Evolutionary conservation across 2,797 vertebrate species (phyloP).

Genomic region (Petrocephalus sullivani): DNA sequence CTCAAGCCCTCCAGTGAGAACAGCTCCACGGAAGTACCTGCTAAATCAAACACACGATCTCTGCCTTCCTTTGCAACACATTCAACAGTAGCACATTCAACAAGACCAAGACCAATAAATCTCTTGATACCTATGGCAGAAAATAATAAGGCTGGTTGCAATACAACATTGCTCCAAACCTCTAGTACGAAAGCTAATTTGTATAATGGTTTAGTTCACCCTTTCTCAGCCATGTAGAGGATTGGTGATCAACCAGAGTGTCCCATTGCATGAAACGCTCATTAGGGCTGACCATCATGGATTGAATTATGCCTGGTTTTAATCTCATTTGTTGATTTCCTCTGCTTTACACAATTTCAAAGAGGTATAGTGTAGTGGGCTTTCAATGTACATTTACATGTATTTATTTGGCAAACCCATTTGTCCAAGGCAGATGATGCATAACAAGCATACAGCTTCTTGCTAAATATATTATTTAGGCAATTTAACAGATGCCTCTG

Average conservation of each 20-base stretch:
- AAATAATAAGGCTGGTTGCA: not conserved
- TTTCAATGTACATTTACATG: slow-evolving; percentile 16
- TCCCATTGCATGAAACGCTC: not conserved
- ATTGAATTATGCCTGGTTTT: not conserved
- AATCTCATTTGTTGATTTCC: not conserved
- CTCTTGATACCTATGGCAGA: slow-evolving; percentile 35
- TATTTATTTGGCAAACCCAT: slow-evolving; percentile 13
- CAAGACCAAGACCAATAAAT: slow-evolving; percentile 38
- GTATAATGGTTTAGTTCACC: slow-evolving; percentile 7
- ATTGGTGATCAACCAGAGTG: not conserved
- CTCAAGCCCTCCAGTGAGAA: not conserved
- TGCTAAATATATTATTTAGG: not conserved
- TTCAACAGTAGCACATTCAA: not conserved
- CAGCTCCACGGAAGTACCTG: slow-evolving; percentile 16
- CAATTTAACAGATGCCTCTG: not conserved
- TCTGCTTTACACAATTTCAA: not conserved
- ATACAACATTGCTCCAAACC: not conserved
- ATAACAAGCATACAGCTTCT: not conserved
- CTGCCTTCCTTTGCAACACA: not conserved
- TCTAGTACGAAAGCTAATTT: not conserved
- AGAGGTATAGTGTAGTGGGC: not conserved
- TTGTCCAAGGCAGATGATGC: slow-evolving; percentile 18
- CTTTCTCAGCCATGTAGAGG: not conserved
- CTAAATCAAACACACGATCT: slow-evolving; percentile 22
- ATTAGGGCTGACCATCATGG: not conserved